A percentile compares a stretch with the other conserved stretches of the same genome.
These are phyloP conservation scores for Sebastes minor DNA, from an alignment of 2,797 vertebrate genomes.

Conservation along the genomic window DNA sequence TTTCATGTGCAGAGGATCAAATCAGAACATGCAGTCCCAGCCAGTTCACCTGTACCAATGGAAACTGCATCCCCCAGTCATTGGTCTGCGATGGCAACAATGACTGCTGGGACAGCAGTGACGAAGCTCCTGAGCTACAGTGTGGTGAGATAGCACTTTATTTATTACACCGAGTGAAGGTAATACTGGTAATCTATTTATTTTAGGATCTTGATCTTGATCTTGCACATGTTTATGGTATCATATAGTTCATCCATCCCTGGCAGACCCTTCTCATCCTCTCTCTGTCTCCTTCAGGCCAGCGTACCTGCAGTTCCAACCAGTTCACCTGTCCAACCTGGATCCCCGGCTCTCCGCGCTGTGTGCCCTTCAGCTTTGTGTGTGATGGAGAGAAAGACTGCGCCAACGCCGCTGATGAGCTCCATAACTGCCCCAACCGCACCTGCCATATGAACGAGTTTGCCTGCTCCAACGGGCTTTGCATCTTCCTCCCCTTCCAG, in stretches of 20 bases:
- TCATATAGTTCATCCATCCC: background rate
- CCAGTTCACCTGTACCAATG: constrained; percentile 80
- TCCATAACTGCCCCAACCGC: constrained; percentile 91
- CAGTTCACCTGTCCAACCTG: constrained; percentile 88
- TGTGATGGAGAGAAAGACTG: constrained; percentile 94
- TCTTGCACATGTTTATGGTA: background rate
- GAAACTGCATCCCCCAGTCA: constrained; percentile 76
- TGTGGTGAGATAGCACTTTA: constrained; percentile 83
- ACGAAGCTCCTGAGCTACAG: constrained; percentile 88
- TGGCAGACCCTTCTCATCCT: background rate
- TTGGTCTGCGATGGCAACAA: constrained; percentile 86
- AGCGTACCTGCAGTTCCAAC: constrained; percentile 82
- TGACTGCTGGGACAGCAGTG: constrained; percentile 94
- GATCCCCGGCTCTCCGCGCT: constrained; percentile 81
- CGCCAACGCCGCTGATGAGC: constrained; percentile 87
- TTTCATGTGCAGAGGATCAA: constrained; percentile 53
- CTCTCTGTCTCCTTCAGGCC: constrained; percentile 70
- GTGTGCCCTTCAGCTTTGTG: constrained; percentile 84
- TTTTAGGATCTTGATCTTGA: too few relatives aligned
- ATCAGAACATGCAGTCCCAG: constrained; percentile 67
- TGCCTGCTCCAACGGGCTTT: constrained; percentile 88
- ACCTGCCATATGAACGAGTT: constrained; percentile 89
- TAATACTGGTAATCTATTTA: background rate
- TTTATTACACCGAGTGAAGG: background rate
- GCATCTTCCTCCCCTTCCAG: constrained; percentile 85